Evolutionary conservation across 2,888 invertebrate genomes (phyloP).

Genomic region (Chymomyza caudatula): DNA sequence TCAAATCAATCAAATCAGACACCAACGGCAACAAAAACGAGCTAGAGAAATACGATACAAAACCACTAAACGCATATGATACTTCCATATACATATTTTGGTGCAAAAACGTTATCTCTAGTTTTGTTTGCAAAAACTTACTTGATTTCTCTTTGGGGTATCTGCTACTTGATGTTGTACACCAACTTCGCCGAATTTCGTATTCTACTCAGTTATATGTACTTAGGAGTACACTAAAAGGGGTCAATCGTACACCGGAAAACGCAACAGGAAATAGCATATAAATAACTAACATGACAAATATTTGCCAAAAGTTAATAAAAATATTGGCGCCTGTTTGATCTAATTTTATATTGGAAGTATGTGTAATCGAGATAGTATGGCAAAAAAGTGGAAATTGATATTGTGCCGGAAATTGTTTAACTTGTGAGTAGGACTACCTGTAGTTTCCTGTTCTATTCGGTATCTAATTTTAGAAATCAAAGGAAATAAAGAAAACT

Average conservation of each 20-base stretch:
- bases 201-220: background rate
- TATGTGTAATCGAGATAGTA: background rate
- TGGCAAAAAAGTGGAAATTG: background rate
- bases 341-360: background rate
- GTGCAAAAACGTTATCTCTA: background rate
- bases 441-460: background rate
- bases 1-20: slow-evolving; percentile 32
- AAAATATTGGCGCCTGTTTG: background rate
- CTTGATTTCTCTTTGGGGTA: background rate
- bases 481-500: background rate
- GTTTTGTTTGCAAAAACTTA: background rate
- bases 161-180: background rate
- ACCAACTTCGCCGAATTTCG: background rate
- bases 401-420: background rate
- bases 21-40: background rate
- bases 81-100: background rate
- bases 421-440: background rate
- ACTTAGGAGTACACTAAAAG: background rate
- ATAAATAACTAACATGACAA: slow-evolving; percentile 23
- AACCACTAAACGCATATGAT: background rate
- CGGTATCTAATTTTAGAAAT: background rate
- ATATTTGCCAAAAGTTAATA: background rate
- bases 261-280: slow-evolving; percentile 50
- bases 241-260: background rate
- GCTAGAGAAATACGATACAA: background rate